Base-by-base conservation (phyloP, 2,888 invertebrate species). In the Hybos culiciformis region DNA sequence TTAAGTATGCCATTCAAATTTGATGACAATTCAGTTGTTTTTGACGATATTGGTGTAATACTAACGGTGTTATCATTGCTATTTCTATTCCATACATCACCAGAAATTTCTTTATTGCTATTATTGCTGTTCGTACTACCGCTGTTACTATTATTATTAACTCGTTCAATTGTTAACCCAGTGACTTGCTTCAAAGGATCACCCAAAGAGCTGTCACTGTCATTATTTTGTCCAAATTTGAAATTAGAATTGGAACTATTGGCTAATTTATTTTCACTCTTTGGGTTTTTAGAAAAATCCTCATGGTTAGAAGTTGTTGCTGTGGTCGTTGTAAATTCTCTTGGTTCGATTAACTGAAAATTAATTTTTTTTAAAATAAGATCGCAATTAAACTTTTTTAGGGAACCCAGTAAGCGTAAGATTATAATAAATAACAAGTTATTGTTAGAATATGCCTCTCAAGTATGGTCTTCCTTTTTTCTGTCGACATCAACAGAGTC, bases 271-370 rank as follows among this genome's bases (percentile, higher is more conserved):
- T 41, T 42, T 40, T 49, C 47, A 56, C 58, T 59, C 58, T 78
- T 80, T 51, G 78, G 77, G 54, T 70, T 71, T 9, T 75, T 68
- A 62, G 74, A 72, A 66, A 75, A 73, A 42, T 75, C 71, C 40
- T 73, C 70, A 41, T 54, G 52, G 21, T 55, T 54, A 52, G 32
- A 46, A 46, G 50, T 55, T 54, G 29, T 50, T 55, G n/a, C n/a
- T n/a, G n/a, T n/a, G n/a, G n/a, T n/a, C n/a, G n/a, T n/a, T n/a
- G n/a, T n/a, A n/a, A n/a, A n/a, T n/a, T n/a, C n/a, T n/a, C n/a
- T n/a, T n/a, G n/a, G n/a, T n/a, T n/a, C n/a, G n/a, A n/a, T n/a
- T n/a, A n/a, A n/a, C n/a, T n/a, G n/a, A n/a, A n/a, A n/a, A n/a
- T n/a, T n/a, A n/a, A 36, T 48, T 46, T 42, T 54, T 53, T 14